Evolutionary conservation across 2,888 invertebrate species (phyloP).

Genomic region (Tiliacea aurago): DNA sequence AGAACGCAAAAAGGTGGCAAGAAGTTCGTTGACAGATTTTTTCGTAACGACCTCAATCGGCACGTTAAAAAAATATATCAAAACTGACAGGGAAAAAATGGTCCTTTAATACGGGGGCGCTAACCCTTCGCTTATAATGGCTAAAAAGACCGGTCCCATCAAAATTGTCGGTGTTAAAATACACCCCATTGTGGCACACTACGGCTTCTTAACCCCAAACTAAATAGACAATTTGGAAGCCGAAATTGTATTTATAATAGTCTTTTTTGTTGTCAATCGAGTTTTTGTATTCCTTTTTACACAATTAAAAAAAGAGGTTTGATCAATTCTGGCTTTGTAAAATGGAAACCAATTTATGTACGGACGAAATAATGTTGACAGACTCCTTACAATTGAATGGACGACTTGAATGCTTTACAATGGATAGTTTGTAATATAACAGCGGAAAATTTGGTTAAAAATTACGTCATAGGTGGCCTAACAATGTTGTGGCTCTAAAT

Average conservation of each 20-base stretch:
- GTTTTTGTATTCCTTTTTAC: constrained; percentile 71
- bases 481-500: neutral
- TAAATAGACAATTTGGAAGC: constrained; percentile 85
- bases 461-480: constrained; percentile 14
- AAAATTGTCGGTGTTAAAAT: constrained; percentile 87
- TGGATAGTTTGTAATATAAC: constrained; percentile 28
- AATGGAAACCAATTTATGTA: constrained; percentile 63
- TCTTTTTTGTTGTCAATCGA: constrained; percentile 79
- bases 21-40: constrained; percentile 25
- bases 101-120: constrained; percentile 67
- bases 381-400: constrained; percentile 40
- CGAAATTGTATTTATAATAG: constrained; percentile 85
- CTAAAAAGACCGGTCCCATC: constrained; percentile 80
- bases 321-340: constrained; percentile 67
- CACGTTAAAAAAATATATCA: constrained; percentile 53
- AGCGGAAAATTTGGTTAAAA: neutral
- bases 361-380: constrained; percentile 49
- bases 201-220: constrained; percentile 88
- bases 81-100: constrained; percentile 52
- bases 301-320: constrained; percentile 69
- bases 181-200: constrained; percentile 85
- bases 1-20: constrained; percentile 28
- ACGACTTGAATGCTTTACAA: constrained; percentile 28
- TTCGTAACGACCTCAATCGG: constrained; percentile 20
- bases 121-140: constrained; percentile 82